phyloP scores from a whole-genome alignment of 2,888 invertebrate species.

The Tuberolachnus salignus region DNA sequence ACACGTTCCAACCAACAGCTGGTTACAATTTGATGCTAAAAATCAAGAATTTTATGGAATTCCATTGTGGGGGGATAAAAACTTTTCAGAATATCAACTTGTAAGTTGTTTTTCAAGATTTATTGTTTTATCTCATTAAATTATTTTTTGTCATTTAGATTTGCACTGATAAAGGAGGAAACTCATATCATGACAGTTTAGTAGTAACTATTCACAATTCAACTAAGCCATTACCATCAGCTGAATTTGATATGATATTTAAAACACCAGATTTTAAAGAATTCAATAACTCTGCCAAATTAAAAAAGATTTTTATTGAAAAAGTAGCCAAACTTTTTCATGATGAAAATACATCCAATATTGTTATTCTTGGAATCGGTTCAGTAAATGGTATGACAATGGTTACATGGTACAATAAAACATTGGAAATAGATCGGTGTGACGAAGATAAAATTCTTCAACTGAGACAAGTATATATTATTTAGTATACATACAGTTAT shows the following conservation, averaged over 20 bases:
- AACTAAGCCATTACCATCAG: slow-evolving; percentile 63
- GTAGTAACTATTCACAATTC: slow-evolving; percentile 62
- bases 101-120: slow-evolving; percentile 62
- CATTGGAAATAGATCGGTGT: slow-evolving; percentile 75
- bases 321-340: slow-evolving; percentile 78
- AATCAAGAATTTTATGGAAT: slow-evolving; percentile 90
- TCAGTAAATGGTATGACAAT: slow-evolving; percentile 63
- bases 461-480: slow-evolving; percentile 66
- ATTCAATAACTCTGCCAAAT: slow-evolving; percentile 73
- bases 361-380: slow-evolving; percentile 69
- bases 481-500: background rate
- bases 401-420: slow-evolving; percentile 74
- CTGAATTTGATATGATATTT: slow-evolving; percentile 82
- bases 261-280: slow-evolving; percentile 71
- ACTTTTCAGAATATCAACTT: slow-evolving; percentile 78
- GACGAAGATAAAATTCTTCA: slow-evolving; percentile 78
- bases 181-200: slow-evolving; percentile 79
- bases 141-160: slow-evolving; percentile 63
- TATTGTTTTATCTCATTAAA: background rate
- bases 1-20: slow-evolving; percentile 72
- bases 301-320: slow-evolving; percentile 81
- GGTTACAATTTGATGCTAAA: slow-evolving; percentile 87
- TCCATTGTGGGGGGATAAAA: slow-evolving; percentile 74
- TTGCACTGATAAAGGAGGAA: slow-evolving; percentile 76
- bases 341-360: slow-evolving; percentile 74